phyloP scores from a whole-genome alignment of 1,140 invertebrate genomes.

The Pachypsylla venusta region DNA sequence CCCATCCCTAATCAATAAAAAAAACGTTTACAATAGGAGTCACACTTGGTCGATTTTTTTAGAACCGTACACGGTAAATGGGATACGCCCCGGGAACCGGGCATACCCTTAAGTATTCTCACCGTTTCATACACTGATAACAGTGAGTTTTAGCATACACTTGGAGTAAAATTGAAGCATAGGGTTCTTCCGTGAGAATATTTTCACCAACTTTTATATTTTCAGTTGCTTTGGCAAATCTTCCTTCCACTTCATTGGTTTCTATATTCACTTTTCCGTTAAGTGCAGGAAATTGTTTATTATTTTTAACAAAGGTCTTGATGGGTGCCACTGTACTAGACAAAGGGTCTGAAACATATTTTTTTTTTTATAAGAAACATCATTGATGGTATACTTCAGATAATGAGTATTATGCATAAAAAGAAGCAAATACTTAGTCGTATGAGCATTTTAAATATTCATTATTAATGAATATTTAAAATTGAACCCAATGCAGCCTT shows the following conservation, averaged over 20 bases:
- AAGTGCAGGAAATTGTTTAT: constrained; percentile 34
- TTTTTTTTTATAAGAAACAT: too few species aligned
- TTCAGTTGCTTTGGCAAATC: constrained; percentile 45
- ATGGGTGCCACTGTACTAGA: neutral
- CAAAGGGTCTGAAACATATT: neutral
- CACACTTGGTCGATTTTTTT: too few species aligned
- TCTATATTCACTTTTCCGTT: constrained; percentile 40
- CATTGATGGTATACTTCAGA: too few species aligned
- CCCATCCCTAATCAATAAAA: too few species aligned
- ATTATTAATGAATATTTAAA: too few species aligned
- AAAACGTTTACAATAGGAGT: too few species aligned
- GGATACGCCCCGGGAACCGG: too few species aligned
- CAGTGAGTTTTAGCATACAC: constrained; percentile 55
- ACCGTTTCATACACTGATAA: constrained; percentile 60
- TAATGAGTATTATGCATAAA: too few species aligned
- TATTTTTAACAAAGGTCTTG: neutral
- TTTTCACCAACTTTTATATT: constrained; percentile 49
- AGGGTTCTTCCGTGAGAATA: constrained; percentile 54
- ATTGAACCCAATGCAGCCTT: too few species aligned
- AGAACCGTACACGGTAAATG: too few species aligned
- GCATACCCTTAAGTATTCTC: neutral
- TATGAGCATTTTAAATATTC: too few species aligned
- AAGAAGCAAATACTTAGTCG: too few species aligned
- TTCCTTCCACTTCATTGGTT: constrained; percentile 26
- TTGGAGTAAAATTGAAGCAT: constrained; percentile 52